Evolutionary conservation across 2,113 vertebrate genomes (phyloP), one percentile per base, ranked within the genome.

Genomic region (Sardina pilchardus): DNA sequence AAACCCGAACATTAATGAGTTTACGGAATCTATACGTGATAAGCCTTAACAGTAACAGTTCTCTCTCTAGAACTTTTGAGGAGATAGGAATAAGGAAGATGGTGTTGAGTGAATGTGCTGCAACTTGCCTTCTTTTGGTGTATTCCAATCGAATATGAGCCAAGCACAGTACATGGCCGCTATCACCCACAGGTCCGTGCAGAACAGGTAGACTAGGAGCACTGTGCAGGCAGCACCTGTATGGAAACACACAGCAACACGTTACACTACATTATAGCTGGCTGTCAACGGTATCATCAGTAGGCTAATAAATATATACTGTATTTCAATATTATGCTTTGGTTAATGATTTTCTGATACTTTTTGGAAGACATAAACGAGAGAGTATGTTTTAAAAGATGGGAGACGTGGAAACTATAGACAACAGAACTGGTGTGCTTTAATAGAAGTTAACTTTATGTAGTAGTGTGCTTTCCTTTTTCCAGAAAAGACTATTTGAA

Each of bases 131-230:
- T 96, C 96, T 90, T 96, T 97, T 3, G 98, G 98, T 0, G 98
- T 99, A 91, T 99, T 97, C 98, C 98, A 99, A 95, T 99, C 98
- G 50, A 99, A 93, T 10, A 96, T 96, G 88, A 99, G 95, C 98
- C 98, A 99, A 86, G 96, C 95, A 5, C 96, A 95, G 92, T 99
- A 99, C 0, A 97, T 85, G 85, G 95, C 97, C 0, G 97, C 92
- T 8, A 99, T 95, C 0, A 94, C 91, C 98, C 98, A 99, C 92
- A 95, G 97, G 85, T 98, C 97, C 0, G 98, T 99, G 90, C 96
- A 99, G 91, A 99, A 96, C n/a, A 95, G 94, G 93, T 98, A 99
- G 89, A 97, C 86, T 84, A 99, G 93, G 89, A 97, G 91, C 88
- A 94, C 78, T 0, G 97, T 97, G 92, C 96, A 97, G 44, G 90